These are phyloP conservation scores for Anguilla obscura DNA, from an alignment of 2,797 vertebrate species.

Conservation along the genomic window DNA sequence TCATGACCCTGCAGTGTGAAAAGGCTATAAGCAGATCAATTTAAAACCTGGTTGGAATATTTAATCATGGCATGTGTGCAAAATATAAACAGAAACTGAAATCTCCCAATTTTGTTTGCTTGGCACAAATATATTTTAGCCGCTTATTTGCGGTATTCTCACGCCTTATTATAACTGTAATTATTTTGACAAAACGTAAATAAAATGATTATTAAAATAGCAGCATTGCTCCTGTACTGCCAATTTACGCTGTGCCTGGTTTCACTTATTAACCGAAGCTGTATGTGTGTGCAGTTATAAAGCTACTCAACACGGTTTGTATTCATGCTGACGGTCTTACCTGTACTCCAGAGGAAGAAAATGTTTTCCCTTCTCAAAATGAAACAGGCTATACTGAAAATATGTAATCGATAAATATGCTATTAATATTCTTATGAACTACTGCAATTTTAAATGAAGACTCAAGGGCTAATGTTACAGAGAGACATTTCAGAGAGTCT, in stretches of 20 bases:
- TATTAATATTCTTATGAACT: no score
- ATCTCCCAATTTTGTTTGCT: not conserved
- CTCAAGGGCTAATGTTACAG: no score
- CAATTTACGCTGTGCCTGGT: not conserved
- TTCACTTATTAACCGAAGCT: not conserved
- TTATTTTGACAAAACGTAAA: not conserved
- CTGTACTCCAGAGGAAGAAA: not conserved
- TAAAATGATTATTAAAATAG: not conserved
- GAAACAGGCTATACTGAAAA: no score
- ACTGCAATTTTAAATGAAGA: no score
- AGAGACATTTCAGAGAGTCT: no score
- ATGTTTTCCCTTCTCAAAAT: not conserved
- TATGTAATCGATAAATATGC: no score
- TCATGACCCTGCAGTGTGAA: constrained; percentile 10
- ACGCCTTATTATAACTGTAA: not conserved
- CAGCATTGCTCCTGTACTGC: not conserved
- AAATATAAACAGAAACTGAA: not conserved
- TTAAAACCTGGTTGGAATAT: constrained; percentile 7
- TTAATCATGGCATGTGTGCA: not conserved
- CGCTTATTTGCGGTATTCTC: not conserved
- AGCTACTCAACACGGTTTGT: not conserved
- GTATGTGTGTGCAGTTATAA: not conserved
- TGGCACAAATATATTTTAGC: not conserved
- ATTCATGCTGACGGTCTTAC: not conserved
- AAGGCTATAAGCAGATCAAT: constrained; percentile 11